Base-by-base conservation (phyloP, 2,888 invertebrate species). In the Parnassius glacialis region DNA sequence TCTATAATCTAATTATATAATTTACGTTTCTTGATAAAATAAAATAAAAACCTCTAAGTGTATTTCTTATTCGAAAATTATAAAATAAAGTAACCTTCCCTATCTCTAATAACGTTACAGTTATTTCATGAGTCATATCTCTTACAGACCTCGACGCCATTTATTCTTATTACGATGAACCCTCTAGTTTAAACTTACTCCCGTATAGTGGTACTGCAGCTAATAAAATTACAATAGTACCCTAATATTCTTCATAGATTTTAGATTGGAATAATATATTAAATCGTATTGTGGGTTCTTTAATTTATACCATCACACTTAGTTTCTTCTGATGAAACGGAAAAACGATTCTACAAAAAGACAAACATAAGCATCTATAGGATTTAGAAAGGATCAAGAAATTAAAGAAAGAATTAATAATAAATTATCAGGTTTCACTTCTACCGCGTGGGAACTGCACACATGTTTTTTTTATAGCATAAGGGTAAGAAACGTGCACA, bases 201-300 rank as follows among this genome's bases (percentile, higher is more conserved):
- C 42, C 34, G 52, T 55, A 52, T 50, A 51, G 47, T 43, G n/a
- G 12, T 7, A 16, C 58, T 51, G 44, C 9, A 52, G 56, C 43
- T 63, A 52, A 63, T 63, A 56, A 63, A 58, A 58, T 62, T 61
- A 54, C 56, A 56, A 61, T 55, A 42, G 41, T 41, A 53, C 54
- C 62, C 62, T 55, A n/a, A 54, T 54, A 42, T 53, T 44, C 53
- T 53, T 44, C 53, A 52, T 11, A 11, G 43, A 52, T 48, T 48
- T 57, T 34, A 60, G 9, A 53, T 53, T 11, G 3, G 25, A 11
- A 25, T 25, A 43, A 54, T 54, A 42, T 43, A 55, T 60, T 55
- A 44, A 51, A 20, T 57, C 42, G 48, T 13, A 13, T 48, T 3
- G 13, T 13, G n/a, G 11, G 0, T 47, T 47, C n/a, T n/a, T 47